These are phyloP conservation scores for Montipora foliosa DNA, from an alignment of 64 coral and sea anemone species.

Conservation along the genomic window DNA sequence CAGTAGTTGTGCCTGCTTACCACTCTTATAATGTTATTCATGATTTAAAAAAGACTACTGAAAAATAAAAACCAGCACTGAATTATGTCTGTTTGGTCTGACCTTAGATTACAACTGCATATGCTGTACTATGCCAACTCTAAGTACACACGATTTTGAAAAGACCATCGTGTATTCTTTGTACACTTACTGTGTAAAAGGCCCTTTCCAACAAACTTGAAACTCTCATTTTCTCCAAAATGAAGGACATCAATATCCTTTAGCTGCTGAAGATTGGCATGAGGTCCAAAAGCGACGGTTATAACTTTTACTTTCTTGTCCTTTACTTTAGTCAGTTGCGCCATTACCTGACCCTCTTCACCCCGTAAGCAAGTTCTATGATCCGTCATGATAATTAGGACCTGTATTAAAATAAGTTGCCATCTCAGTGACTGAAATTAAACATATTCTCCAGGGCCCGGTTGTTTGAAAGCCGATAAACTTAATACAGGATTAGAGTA, in stretches of 20 bases:
- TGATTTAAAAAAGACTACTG: background rate
- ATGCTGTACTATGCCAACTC: too few species aligned
- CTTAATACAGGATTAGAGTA: too few species aligned
- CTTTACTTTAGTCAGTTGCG: background rate
- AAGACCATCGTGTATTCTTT: background rate
- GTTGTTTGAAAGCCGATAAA: too few species aligned
- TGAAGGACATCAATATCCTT: constrained; percentile 3
- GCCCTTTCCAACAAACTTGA: background rate
- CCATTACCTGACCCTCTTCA: background rate
- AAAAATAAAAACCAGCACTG: background rate
- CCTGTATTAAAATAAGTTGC: constrained; percentile 7
- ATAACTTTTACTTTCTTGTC: constrained; percentile 1
- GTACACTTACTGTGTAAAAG: constrained; percentile 10
- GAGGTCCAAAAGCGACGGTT: constrained; percentile 10
- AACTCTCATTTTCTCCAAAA: constrained; percentile 8
- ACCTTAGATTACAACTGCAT: too few species aligned
- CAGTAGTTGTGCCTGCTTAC: too few species aligned
- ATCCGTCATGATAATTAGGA: constrained; percentile 1
- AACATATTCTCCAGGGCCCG: too few species aligned
- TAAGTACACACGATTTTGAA: background rate
- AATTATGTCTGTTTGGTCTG: too few species aligned
- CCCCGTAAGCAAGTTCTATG: constrained; percentile 10
- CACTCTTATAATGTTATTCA: background rate
- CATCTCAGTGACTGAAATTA: background rate
- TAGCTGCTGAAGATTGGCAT: background rate